phyloP scores from a whole-genome alignment of 2,113 vertebrate species.

The Megalops atlanticus region DNA sequence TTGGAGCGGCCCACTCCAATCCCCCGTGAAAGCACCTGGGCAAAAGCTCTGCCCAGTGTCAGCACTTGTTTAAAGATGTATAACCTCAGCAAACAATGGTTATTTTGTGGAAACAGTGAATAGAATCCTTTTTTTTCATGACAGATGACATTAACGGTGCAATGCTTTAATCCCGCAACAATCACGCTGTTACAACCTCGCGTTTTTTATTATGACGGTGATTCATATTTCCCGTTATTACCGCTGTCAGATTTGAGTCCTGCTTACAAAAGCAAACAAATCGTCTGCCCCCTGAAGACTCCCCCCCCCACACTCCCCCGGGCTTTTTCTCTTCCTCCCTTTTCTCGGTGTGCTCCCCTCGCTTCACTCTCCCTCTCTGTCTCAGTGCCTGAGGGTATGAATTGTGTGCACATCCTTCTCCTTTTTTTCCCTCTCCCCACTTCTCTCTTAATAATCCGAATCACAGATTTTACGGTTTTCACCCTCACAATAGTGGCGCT shows the following conservation, averaged over 20 bases:
- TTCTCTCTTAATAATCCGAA: constrained; percentile 66
- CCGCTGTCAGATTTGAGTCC: constrained; percentile 72
- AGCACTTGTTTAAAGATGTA: constrained; percentile 34
- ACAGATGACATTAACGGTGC: constrained; percentile 35
- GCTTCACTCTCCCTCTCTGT: constrained; percentile 9
- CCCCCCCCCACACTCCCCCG: constrained; percentile 42
- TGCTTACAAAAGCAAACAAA: constrained; percentile 70
- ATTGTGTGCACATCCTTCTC: not conserved
- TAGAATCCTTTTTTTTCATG: constrained; percentile 45
- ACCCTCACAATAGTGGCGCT: constrained; percentile 62
- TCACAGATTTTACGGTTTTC: constrained; percentile 68
- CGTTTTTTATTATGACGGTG: constrained; percentile 70
- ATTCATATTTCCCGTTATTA: constrained; percentile 71
- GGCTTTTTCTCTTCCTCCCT: constrained; percentile 40
- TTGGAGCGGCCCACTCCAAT: not conserved
- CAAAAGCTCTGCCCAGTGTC: constrained; percentile 16
- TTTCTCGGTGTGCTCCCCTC: constrained; percentile 17
- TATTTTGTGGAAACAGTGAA: constrained; percentile 43
- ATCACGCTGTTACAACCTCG: constrained; percentile 63
- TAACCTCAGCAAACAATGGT: constrained; percentile 36
- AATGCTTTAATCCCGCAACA: constrained; percentile 52
- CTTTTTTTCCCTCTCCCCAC: constrained; percentile 13
- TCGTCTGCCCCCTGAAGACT: constrained; percentile 41
- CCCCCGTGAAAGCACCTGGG: constrained; percentile 30
- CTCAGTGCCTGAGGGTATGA: constrained; percentile 2